Conservation (phyloP, 2,797 vertebrate genomes). For the Eurystomus glaucurus region DNA sequence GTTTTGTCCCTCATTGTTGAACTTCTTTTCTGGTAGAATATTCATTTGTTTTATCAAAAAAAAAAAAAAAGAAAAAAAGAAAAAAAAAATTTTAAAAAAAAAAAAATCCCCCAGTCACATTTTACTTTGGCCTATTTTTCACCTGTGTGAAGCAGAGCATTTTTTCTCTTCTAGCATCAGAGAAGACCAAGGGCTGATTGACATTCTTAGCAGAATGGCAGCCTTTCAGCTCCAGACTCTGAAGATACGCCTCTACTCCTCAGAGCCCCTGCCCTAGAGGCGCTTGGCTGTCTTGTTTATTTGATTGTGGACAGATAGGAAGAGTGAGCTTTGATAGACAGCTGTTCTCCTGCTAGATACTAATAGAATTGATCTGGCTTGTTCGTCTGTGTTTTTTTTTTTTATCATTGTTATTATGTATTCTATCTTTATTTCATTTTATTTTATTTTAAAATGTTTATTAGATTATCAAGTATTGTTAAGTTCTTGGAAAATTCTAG, state of each 20-base stretch:
- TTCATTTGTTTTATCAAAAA: background rate
- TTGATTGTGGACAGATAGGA: conserved; percentile 46
- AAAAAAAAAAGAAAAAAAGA: too few relatives aligned
- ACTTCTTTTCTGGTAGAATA: background rate
- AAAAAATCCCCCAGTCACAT: background rate
- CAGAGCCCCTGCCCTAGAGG: conserved; percentile 15
- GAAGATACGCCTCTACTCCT: background rate
- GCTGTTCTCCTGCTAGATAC: conserved; percentile 1
- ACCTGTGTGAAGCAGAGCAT: background rate
- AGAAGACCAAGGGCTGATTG: conserved; percentile 6
- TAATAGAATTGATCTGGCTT: conserved; percentile 28
- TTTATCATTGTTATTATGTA: background rate
- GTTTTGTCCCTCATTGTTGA: background rate
- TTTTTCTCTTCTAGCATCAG: background rate
- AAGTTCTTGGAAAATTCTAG: background rate
- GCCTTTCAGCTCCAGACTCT: conserved; percentile 9
- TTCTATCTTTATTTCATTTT: background rate
- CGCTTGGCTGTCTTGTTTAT: background rate
- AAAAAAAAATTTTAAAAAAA: fast-evolving
- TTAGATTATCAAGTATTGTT: background rate
- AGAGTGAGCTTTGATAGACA: conserved; percentile 38
- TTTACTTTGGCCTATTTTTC: background rate
- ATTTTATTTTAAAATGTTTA: background rate
- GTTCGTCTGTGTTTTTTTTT: background rate
- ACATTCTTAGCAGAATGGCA: conserved; percentile 25